Evolutionary conservation across 2,888 invertebrate genomes (phyloP), one percentile per base, ranked within the genome.

Genomic region (Ophioninae sp.): DNA sequence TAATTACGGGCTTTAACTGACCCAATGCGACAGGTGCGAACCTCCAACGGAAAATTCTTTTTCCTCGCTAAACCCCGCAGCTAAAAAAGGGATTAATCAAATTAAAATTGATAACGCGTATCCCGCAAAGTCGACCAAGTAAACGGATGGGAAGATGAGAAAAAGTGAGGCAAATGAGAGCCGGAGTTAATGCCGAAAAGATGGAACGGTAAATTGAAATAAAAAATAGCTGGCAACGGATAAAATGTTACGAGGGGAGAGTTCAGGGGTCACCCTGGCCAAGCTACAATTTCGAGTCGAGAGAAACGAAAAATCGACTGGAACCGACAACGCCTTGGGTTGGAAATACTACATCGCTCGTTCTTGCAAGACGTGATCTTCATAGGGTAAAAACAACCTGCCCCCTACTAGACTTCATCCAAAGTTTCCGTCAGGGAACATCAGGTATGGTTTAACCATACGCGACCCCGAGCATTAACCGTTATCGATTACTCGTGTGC

Each of bases 341-440:
- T 77, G 83, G 74, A 78, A 39, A 83, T 71, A 74, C 72, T 44
- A 75, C 65, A 44, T 65, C 20, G 79, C 63, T 74, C 79, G 81
- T 79, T 85, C 80, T 74, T 81, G 58, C 73, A 84, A 85, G 84
- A 86, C 84, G 82, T 85, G 82, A 86, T 86, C 82, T 67, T 76
- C 71, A 65, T 59, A 44, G 71, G 71, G 64, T 71, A 71, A 76
- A 76, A 76, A 22, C 65, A 67, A 41, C 37, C 23, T 39, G n/a
- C 10, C 30, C 56, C 39, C 37, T 20, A n/a, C 64, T 17, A 65
- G 56, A 67, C 72, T 84, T 64, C 68, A 81, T 72, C 73, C 75
- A 51, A 82, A 84, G 73, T 79, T 79, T 82, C 72, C 51, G 63
- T 73, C 63, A 6, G 72, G 71, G 30, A 77, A 76, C 71, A 78